Evolutionary conservation across 2,113 vertebrate genomes (phyloP).

Genomic region (Salvelinus sp.): DNA sequence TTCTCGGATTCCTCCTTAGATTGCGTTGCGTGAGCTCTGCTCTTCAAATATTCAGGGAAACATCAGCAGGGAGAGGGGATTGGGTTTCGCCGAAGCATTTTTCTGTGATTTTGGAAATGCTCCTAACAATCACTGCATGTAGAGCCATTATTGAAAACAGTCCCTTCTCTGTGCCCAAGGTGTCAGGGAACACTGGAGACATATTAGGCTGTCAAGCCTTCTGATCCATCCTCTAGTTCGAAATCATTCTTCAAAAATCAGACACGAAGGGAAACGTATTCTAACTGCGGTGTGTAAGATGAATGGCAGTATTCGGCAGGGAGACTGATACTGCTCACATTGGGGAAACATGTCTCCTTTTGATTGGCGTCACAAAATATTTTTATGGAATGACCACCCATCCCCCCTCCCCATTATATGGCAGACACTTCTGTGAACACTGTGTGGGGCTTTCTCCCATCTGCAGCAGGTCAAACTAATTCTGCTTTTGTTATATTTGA

Average conservation of each 20-base stretch:
- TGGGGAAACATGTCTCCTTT: constrained; percentile 38
- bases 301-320: constrained; percentile 8
- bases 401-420: background rate
- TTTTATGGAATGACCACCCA: constrained; percentile 12
- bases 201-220: constrained; percentile 29
- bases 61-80: background rate
- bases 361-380: constrained; percentile 48
- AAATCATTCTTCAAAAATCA: constrained; percentile 22
- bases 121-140: background rate
- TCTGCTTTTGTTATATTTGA: constrained; percentile 56
- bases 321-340: constrained; percentile 32
- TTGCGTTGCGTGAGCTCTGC: too few relatives aligned
- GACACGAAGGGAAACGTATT: constrained; percentile 2
- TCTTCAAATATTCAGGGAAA: background rate
- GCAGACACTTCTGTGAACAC: constrained; percentile 31
- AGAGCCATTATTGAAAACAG: background rate
- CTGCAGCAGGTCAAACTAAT: constrained; percentile 61
- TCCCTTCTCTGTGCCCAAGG: background rate
- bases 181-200: constrained; percentile 23
- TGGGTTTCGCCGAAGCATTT: background rate
- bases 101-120: constrained; percentile 1
- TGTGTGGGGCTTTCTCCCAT: constrained; percentile 16
- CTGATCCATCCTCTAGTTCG: constrained; percentile 29
- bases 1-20: background rate
- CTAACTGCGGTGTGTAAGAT: constrained; percentile 26